Base-by-base conservation (phyloP, 2,888 invertebrate species). In the Nemoura dubitans region DNA sequence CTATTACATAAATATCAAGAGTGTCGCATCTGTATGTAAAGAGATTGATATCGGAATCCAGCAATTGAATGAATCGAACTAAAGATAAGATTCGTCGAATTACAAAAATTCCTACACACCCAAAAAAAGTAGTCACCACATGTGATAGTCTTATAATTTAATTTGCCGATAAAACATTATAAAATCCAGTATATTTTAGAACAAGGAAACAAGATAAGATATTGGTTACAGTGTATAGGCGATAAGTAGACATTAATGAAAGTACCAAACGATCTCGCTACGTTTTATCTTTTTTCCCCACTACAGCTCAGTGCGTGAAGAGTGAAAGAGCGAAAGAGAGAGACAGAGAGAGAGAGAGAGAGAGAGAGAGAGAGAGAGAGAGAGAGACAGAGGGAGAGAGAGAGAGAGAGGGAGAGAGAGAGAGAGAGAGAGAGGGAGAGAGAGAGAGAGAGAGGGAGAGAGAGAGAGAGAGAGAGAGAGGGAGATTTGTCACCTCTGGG, bases 171-270 rank as follows among this genome's bases (percentile, higher is more conserved):
- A 59, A 21, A 59, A 59, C 21, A 14, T 21, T 59, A 16, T 21
- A 59, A 36, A 59, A 59, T 16, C 10, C 21, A 3, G 21, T 2
- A 7, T 21, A 59, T 21, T 59, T 59, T 59, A 59, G 14, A 59
- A 59, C 59, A 59, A 59, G 59, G 59, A 59, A 59, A 59, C 16
- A 59, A 59, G 59, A 59, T 59, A 59, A 59, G 59, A 59, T 59
- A 59, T 59, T n/a, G 14, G 14, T 59, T 21, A 59, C 59, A 59
- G 59, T 21, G 21, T 59, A 59, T 36, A 36, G 5, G 59, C 14
- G 59, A 59, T 59, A 59, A 59, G 16, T 3, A 59, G 59, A 59
- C 59, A 59, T 59, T 59, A 21, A 59, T 21, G 59, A 59, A 59
- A 59, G 14, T 21, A 59, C 59, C 59, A 59, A 16, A 59, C 10